Conservation (phyloP, 1,140 invertebrate species). For the Leptinotarsa lineolata region DNA sequence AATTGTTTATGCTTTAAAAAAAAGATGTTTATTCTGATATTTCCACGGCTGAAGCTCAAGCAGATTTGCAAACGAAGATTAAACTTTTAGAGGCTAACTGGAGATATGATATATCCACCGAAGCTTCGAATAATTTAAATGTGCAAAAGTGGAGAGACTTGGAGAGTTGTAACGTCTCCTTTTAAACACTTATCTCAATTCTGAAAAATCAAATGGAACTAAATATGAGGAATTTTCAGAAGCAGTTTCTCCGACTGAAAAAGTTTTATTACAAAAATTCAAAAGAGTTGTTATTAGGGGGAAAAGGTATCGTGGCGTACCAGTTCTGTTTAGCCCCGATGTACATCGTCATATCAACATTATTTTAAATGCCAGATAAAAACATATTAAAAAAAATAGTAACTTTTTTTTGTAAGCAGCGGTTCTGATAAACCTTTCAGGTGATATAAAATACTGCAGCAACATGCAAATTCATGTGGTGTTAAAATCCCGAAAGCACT, state of each 20-base stretch:
- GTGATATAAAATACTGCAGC: conserved; percentile 48
- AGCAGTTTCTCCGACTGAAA: conserved; percentile 28
- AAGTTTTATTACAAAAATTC: conserved; percentile 28
- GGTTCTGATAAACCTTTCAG: conserved; percentile 34
- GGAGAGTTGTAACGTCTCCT: conserved; percentile 37
- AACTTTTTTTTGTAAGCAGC: conserved; percentile 43
- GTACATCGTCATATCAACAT: conserved; percentile 25
- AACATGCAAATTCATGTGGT: conserved; percentile 37
- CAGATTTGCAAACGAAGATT: too few relatives aligned
- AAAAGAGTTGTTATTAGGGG: conserved; percentile 33
- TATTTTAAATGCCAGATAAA: conserved; percentile 17
- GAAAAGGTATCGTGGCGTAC: conserved; percentile 32
- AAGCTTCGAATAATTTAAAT: too few relatives aligned
- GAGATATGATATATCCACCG: too few relatives aligned
- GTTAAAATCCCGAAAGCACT: conserved; percentile 39
- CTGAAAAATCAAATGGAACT: not conserved
- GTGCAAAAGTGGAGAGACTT: conserved; percentile 19
- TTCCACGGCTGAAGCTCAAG: too few relatives aligned
- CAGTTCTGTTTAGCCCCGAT: conserved; percentile 19
- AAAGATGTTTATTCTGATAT: too few relatives aligned
- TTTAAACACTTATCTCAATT: not conserved
- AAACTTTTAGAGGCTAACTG: too few relatives aligned
- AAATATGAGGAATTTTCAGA: conserved; percentile 37
- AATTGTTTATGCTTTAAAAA: too few relatives aligned
- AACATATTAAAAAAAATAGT: too few relatives aligned